Conservation (phyloP, 2,113 vertebrate species). For the Sinocyclocheilus rhinocerous region DNA sequence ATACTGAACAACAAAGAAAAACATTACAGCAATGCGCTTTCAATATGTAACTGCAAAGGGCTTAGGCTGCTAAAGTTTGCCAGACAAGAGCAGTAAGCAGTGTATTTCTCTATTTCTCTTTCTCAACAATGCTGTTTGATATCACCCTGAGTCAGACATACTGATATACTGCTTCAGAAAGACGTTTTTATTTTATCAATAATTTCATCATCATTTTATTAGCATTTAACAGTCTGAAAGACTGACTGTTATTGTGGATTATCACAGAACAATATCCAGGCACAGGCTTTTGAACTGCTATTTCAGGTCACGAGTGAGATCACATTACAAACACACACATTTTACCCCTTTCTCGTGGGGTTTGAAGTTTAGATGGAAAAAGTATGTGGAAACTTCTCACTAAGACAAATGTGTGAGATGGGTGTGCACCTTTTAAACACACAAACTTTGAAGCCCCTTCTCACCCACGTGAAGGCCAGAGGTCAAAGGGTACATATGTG, state of each 20-base stretch:
- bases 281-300: conserved; percentile 16
- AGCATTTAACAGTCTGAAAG: background rate
- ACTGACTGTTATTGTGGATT: conserved; percentile 2
- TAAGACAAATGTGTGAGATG: conserved; percentile 47
- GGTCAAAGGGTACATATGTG: conserved; percentile 68
- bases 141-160: too few species aligned
- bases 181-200: too few species aligned
- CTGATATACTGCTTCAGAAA: too few species aligned
- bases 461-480: conserved; percentile 39
- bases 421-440: conserved; percentile 32
- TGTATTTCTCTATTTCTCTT: too few species aligned
- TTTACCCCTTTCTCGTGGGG: conserved; percentile 14
- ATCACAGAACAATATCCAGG: conserved; percentile 33
- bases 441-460: conserved; percentile 38
- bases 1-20: too few species aligned
- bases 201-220: too few species aligned
- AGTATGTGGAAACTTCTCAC: conserved; percentile 26
- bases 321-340: conserved; percentile 13
- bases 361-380: conserved; percentile 47
- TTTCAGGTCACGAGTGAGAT: conserved; percentile 7
- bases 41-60: too few species aligned
- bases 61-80: too few species aligned
- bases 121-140: too few species aligned
- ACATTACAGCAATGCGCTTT: too few species aligned
- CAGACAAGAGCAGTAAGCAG: too few species aligned